Evolutionary conservation across 1,140 invertebrate genomes (phyloP).

Genomic region (Mercenaria mercenaria): DNA sequence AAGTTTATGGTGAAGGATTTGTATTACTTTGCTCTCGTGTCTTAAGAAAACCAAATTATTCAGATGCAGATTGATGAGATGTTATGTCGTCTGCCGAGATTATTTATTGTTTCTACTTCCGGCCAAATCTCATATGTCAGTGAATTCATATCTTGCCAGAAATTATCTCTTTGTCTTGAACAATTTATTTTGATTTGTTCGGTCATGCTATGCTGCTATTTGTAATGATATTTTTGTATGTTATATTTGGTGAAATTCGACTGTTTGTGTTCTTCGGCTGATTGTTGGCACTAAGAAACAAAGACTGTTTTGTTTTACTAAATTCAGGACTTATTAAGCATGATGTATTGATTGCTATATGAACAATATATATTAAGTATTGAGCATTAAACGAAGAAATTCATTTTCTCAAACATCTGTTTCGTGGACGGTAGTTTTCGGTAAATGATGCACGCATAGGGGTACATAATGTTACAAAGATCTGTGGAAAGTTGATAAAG

Average conservation of each 20-base stretch:
- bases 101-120: constrained; percentile 68
- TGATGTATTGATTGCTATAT: too few species aligned
- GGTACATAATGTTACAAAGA: too few species aligned
- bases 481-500: neutral
- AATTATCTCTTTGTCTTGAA: constrained; percentile 68
- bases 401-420: too few species aligned
- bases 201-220: constrained; percentile 31
- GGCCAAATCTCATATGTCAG: constrained; percentile 65
- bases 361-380: too few species aligned
- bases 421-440: too few species aligned
- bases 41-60: constrained; percentile 64
- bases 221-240: constrained; percentile 50
- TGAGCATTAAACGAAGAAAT: too few species aligned
- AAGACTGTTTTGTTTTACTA: too few species aligned
- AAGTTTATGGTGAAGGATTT: constrained; percentile 34
- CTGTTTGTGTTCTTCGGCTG: neutral
- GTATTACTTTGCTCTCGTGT: constrained; percentile 42
- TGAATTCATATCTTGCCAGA: constrained; percentile 64
- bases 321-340: too few species aligned
- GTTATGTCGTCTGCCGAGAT: constrained; percentile 62
- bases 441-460: too few species aligned
- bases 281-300: too few species aligned
- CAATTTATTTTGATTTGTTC: constrained; percentile 66
- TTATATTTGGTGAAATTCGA: constrained; percentile 40
- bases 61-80: constrained; percentile 65